Conservation (phyloP, 2,113 vertebrate species). For the Gymnocephalus cernua region DNA sequence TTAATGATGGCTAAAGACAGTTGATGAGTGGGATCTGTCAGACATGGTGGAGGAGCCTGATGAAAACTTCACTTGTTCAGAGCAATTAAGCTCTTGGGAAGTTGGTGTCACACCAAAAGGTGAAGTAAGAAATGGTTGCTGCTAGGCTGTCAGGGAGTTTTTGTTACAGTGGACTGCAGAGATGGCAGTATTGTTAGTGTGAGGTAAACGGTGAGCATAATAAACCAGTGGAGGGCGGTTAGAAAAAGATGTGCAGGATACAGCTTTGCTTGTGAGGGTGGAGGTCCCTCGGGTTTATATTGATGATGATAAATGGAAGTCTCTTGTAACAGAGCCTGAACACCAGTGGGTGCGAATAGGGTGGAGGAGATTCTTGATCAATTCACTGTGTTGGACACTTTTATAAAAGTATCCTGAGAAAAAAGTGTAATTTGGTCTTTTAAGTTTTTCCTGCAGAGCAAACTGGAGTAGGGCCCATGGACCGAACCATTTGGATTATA, state of each 20-base stretch:
- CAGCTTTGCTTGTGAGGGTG: not conserved
- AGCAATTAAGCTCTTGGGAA: conserved; percentile 50
- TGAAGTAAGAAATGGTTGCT: conserved; percentile 34
- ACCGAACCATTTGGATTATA: not conserved
- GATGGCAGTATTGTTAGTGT: not conserved
- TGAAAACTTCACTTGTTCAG: conserved; percentile 48
- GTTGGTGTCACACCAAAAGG: conserved; percentile 25
- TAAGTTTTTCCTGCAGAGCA: not conserved
- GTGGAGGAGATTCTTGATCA: not conserved
- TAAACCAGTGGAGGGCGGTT: conserved; percentile 1
- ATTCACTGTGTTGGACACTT: conserved; percentile 12
- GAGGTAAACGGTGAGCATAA: not conserved
- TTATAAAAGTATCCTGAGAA: not conserved
- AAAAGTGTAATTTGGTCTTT: not conserved
- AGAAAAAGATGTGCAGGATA: not conserved
- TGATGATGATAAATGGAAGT: conserved; percentile 49
- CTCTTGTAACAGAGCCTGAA: conserved; percentile 8
- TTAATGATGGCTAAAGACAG: conserved; percentile 27
- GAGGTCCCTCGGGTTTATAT: conserved; percentile 11
- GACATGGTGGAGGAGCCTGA: conserved; percentile 28
- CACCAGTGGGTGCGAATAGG: not conserved
- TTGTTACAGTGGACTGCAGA: conserved; percentile 24
- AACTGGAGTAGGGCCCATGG: not conserved
- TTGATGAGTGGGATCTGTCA: conserved; percentile 53
- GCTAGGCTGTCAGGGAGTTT: conserved; percentile 10